Conservation (phyloP, 2,797 vertebrate genomes). For the Bovichtus diacanthus region DNA sequence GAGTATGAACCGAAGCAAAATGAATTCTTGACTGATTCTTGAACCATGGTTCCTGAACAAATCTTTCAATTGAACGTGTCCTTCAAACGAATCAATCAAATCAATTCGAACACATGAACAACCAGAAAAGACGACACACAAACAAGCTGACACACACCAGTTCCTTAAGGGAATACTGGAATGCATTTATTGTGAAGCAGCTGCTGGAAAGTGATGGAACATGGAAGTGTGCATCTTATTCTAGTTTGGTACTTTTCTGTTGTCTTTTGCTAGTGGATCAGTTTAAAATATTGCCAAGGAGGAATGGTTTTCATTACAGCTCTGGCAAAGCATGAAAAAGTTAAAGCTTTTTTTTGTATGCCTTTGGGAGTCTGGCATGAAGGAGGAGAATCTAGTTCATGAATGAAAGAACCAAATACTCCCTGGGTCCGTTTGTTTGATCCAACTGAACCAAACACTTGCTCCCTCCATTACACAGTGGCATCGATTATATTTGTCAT, state of each 20-base stretch:
- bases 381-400: conserved; percentile 18
- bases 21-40: background rate
- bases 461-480: background rate
- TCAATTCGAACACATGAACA: conserved; percentile 26
- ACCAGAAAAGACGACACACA: background rate
- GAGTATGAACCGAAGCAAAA: conserved; percentile 16
- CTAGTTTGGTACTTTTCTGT: conserved; percentile 37
- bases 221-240: conserved; percentile 57
- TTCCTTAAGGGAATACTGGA: conserved; percentile 25
- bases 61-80: conserved; percentile 33
- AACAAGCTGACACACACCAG: background rate
- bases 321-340: conserved; percentile 48
- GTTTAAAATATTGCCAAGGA: conserved; percentile 59
- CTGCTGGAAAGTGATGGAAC: conserved; percentile 50
- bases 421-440: background rate
- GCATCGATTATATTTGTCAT: background rate
- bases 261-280: conserved; percentile 26
- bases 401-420: conserved; percentile 40
- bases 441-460: conserved; percentile 17
- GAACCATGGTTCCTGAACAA: conserved; percentile 10
- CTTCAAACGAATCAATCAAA: conserved; percentile 39
- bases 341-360: conserved; percentile 1
- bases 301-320: conserved; percentile 53
- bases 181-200: conserved; percentile 49
- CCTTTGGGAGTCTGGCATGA: conserved; percentile 23